Base-by-base conservation (phyloP, 2,113 vertebrate species). In the Chaenocephalus aceratus region DNA sequence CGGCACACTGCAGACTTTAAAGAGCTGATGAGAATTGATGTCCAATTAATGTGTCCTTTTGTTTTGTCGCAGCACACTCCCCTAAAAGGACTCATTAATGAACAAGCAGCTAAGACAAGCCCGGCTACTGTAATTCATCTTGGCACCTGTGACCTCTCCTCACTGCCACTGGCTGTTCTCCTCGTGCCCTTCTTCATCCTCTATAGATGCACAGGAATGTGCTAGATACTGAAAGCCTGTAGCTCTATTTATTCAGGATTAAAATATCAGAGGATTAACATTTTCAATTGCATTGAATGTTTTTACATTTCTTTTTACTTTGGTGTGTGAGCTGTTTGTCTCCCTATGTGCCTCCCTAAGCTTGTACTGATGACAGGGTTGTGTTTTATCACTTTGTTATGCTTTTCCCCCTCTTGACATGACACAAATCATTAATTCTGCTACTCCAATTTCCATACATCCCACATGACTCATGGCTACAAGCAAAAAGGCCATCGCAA, bases 71-170 rank as follows among this genome's bases (percentile, higher is more conserved):
- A 10, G 69, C 36, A 34, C 83, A 51, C 83, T 78, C 80, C 85
- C 83, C 62, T 77, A 76, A 83, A 84, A 86, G 62, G 73, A 64
- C 80, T 91, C 90, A 76, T 90, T 91, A 92, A 88, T 71, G 86
- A 85, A 87, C 87, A 80, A 67, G 88, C 85, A 74, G 86, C 65
- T 77, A 46, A 80, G 85, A 83, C 76, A 67, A 84, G 18, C 61
- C 49, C 7, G 7, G 59, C 54, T 80, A 36, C 83, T 72, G 86
- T 92, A 89, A 94, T 94, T 85, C 85, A 90, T 94, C 89, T 83
- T 80, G 91, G 70, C 90, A 80, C 74, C 41, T 75, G 84, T 90
- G 91, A 92, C 92, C 92, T 87, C 88, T 68, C 72, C 80, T 72
- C 69, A 15, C 51, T 30, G 69, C 87, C 79, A 59, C 74, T 48